Conservation (phyloP, 2,113 vertebrate genomes). For the Cynopterus brachyotis region DNA sequence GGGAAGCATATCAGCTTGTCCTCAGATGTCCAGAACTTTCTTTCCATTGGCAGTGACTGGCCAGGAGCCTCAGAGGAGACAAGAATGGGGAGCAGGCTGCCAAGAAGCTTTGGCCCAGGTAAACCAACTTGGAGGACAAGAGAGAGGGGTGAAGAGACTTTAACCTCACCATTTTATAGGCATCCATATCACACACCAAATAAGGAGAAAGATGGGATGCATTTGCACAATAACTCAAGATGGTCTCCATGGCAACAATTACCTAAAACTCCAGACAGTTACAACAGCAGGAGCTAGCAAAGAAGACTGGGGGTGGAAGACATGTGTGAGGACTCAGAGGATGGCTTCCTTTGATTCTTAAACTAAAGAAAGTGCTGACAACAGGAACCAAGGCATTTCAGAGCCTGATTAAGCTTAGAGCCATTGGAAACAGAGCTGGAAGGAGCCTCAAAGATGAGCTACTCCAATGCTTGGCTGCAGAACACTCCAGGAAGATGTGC, state of each 20-base stretch:
- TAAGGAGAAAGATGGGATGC: constrained; percentile 64
- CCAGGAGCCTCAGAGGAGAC: background rate
- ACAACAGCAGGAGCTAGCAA: constrained; percentile 60
- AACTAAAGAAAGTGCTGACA: constrained; percentile 27
- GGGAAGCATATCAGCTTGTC: background rate
- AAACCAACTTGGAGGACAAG: background rate
- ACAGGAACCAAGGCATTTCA: background rate
- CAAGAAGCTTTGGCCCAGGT: background rate
- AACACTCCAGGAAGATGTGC: background rate
- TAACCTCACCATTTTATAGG: background rate
- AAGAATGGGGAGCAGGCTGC: background rate
- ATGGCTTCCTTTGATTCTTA: constrained; percentile 61
- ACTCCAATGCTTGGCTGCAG: background rate
- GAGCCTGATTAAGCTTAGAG: background rate
- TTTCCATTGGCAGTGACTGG: background rate
- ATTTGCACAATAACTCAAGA: constrained; percentile 63
- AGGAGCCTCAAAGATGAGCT: background rate
- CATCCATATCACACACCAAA: constrained; percentile 38
- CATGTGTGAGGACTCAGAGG: constrained; percentile 29
- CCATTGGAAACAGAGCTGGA: background rate
- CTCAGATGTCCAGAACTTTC: background rate
- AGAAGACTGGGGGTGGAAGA: constrained; percentile 65
- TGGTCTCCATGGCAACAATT: constrained; percentile 75
- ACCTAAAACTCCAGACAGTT: constrained; percentile 66
- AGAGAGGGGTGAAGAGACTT: background rate